phyloP scores from a whole-genome alignment of 2,797 vertebrate species.

The Lerista edwardsae region DNA sequence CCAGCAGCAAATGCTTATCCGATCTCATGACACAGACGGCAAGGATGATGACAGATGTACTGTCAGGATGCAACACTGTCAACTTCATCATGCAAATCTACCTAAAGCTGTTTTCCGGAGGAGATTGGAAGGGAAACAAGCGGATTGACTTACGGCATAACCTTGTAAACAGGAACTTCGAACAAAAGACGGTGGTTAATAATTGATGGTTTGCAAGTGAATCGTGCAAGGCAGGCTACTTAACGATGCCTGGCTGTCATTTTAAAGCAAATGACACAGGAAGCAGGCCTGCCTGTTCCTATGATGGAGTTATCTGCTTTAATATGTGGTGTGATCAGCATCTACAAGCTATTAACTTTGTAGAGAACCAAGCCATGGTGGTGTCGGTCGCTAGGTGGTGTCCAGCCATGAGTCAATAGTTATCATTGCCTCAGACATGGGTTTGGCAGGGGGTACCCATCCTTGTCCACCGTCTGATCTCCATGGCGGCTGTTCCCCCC shows the following conservation, averaged over 20 bases:
- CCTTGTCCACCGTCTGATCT: no score
- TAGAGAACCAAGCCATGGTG: neutral
- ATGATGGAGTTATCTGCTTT: conserved; percentile 47
- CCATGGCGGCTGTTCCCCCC: no score
- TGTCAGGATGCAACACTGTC: conserved; percentile 74
- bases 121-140: conserved; percentile 76
- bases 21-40: conserved; percentile 64
- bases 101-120: conserved; percentile 59
- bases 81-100: conserved; percentile 69
- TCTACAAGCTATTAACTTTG: conserved; percentile 44
- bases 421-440: no score
- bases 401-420: no score
- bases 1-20: conserved; percentile 56
- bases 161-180: conserved; percentile 90
- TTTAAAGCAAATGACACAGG: conserved; percentile 68
- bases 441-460: no score
- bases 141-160: conserved; percentile 85
- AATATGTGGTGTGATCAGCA: conserved; percentile 52
- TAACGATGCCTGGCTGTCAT: conserved; percentile 76
- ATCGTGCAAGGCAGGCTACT: conserved; percentile 79
- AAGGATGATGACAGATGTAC: conserved; percentile 78
- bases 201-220: conserved; percentile 86
- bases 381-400: neutral
- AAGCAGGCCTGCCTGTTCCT: conserved; percentile 63
- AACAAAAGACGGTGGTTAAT: conserved; percentile 87